Conservation (phyloP, 2,797 vertebrate species). For the Gymnoscopelus microlampas region DNA sequence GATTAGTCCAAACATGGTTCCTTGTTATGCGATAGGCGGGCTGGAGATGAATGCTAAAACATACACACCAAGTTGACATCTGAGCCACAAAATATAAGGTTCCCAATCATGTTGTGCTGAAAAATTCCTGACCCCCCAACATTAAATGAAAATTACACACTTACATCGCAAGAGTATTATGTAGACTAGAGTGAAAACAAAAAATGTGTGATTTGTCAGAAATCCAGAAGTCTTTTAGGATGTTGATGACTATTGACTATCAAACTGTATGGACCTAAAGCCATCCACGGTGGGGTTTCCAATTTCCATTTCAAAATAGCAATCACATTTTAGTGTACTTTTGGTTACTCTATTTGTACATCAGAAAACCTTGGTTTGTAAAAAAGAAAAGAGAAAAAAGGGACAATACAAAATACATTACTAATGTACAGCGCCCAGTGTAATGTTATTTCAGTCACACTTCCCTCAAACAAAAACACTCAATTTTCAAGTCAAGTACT, state of each 20-base stretch:
- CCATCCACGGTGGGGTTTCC: background rate
- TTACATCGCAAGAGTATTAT: conserved; percentile 31
- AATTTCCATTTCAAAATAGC: conserved; percentile 14
- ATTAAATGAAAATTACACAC: conserved; percentile 38
- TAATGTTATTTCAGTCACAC: background rate
- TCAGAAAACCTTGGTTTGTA: no score
- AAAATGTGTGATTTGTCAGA: conserved; percentile 22
- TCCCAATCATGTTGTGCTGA: conserved; percentile 19
- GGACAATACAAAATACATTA: background rate
- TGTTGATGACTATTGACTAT: conserved; percentile 6
- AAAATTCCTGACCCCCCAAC: conserved; percentile 42
- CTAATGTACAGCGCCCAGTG: background rate
- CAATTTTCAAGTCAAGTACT: conserved; percentile 13
- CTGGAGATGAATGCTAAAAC: conserved; percentile 28
- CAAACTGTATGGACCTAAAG: conserved; percentile 11
- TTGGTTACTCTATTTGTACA: no score
- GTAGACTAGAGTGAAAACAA: background rate
- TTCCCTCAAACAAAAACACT: background rate
- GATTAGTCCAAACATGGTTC: conserved; percentile 45
- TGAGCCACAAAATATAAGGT: conserved; percentile 47
- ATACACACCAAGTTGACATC: conserved; percentile 12
- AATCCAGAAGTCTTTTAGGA: conserved; percentile 9
- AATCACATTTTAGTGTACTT: background rate
- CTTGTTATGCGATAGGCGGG: conserved; percentile 15
- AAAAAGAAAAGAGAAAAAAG: no score